phyloP scores from a whole-genome alignment of 2,797 vertebrate species.

The Antennarius maculatus region DNA sequence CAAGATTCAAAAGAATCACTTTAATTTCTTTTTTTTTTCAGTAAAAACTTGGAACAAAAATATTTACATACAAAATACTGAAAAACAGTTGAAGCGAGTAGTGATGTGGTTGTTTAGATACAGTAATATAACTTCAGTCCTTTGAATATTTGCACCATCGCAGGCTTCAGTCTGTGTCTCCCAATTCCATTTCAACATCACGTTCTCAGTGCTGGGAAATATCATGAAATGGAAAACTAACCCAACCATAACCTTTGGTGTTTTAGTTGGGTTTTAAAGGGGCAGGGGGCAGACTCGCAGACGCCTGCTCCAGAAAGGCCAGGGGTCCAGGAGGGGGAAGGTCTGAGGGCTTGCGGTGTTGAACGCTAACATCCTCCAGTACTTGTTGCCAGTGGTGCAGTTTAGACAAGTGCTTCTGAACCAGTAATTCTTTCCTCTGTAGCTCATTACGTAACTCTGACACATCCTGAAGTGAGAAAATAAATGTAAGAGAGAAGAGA shows the following conservation, averaged over 20 bases:
- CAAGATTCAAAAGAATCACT: constrained; percentile 1
- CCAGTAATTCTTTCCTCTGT: constrained; percentile 92
- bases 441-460: constrained; percentile 94
- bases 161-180: not conserved
- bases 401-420: constrained; percentile 94
- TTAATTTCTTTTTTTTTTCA: constrained; percentile 46
- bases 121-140: not conserved
- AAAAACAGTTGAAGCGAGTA: constrained; percentile 12
- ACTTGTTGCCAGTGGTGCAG: constrained; percentile 96
- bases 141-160: not conserved
- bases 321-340: constrained; percentile 90
- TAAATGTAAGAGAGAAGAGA: constrained; percentile 9
- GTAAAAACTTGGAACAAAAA: constrained; percentile 24
- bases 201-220: not conserved
- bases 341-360: constrained; percentile 92
- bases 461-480: constrained; percentile 84
- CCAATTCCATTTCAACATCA: constrained; percentile 9
- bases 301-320: constrained; percentile 94
- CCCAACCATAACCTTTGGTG: not conserved
- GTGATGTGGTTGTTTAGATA: not conserved
- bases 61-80: constrained; percentile 59
- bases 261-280: constrained; percentile 89
- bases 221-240: not conserved
- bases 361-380: constrained; percentile 91
- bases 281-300: constrained; percentile 92